These are phyloP conservation scores for Eugnorisma glareosa DNA, from an alignment of 2,888 invertebrate genomes.

Conservation along the genomic window DNA sequence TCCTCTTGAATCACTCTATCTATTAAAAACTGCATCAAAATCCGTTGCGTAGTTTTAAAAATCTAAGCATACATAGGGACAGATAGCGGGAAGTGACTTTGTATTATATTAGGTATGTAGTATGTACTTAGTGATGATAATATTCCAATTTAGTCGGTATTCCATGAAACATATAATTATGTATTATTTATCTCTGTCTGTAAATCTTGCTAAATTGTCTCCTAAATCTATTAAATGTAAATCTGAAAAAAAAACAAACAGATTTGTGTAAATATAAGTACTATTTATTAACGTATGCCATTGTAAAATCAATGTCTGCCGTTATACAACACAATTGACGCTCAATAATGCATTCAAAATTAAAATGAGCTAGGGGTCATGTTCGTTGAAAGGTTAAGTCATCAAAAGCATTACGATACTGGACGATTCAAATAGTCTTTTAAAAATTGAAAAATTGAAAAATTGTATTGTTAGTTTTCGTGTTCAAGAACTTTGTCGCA, in stretches of 20 bases:
- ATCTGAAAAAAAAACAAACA: neutral
- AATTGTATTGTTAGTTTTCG: neutral
- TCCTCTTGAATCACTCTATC: no score
- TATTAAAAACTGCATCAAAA: no score
- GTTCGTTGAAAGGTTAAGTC: constrained; percentile 46
- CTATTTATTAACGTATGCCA: constrained; percentile 1
- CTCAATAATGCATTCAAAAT: constrained; percentile 30
- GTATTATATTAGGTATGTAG: no score
- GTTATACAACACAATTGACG: constrained; percentile 19
- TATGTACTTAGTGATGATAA: no score
- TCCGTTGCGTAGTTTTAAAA: no score
- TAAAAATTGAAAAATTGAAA: no score
- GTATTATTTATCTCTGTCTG: constrained; percentile 1
- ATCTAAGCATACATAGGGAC: no score
- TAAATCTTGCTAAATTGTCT: constrained; percentile 11
- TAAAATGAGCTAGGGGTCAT: constrained; percentile 28
- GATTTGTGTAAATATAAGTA: constrained; percentile 19
- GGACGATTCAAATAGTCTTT: neutral
- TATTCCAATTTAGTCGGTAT: neutral
- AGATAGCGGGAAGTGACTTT: no score
- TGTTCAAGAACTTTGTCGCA: neutral
- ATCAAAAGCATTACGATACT: constrained; percentile 5
- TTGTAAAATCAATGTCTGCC: constrained; percentile 24
- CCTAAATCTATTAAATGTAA: neutral
- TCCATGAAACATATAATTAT: neutral